A percentile compares a stretch with the other conserved stretches of the same genome.
These are phyloP conservation scores for Sebastes oblongus DNA, from an alignment of 2,797 vertebrate species.

Conservation along the genomic window DNA sequence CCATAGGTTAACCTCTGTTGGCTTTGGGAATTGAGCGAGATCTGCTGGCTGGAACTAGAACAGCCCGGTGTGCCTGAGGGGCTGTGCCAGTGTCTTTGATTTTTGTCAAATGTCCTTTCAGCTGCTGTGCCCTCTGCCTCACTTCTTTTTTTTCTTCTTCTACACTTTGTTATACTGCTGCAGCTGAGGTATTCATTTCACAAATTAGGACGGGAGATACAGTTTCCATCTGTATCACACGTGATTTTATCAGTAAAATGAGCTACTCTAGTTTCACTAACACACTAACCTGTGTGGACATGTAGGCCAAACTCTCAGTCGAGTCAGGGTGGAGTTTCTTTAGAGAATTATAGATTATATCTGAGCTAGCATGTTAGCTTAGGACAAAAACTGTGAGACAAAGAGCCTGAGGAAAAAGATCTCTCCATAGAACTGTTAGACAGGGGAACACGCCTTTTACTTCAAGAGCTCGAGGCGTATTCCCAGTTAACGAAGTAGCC, in stretches of 20 bases:
- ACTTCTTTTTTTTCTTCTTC: neutral
- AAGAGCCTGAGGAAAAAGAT: neutral
- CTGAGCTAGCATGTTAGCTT: neutral
- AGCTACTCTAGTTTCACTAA: neutral
- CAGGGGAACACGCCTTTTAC: no score
- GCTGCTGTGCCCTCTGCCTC: neutral
- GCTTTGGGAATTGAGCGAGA: conserved; percentile 31
- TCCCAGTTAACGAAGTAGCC: conserved; percentile 35
- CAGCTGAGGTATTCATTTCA: neutral
- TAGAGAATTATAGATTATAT: neutral
- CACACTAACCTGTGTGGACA: neutral
- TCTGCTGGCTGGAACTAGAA: conserved; percentile 15
- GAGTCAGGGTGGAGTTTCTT: neutral
- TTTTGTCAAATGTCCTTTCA: conserved; percentile 34
- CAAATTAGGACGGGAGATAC: neutral
- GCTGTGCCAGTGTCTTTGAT: conserved; percentile 23
- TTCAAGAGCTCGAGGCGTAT: conserved; percentile 1
- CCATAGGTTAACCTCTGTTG: conserved; percentile 58
- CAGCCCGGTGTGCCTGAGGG: conserved; percentile 4
- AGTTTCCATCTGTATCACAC: neutral
- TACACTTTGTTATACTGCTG: neutral
- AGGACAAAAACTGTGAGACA: neutral
- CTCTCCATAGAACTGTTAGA: no score
- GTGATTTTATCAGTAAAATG: conserved; percentile 1
- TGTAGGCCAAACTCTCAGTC: conserved; percentile 1